Evolutionary conservation across 2,113 vertebrate genomes (phyloP), one percentile per base, ranked within the genome.

Genomic region (Cyphomyrus plagiostoma): DNA sequence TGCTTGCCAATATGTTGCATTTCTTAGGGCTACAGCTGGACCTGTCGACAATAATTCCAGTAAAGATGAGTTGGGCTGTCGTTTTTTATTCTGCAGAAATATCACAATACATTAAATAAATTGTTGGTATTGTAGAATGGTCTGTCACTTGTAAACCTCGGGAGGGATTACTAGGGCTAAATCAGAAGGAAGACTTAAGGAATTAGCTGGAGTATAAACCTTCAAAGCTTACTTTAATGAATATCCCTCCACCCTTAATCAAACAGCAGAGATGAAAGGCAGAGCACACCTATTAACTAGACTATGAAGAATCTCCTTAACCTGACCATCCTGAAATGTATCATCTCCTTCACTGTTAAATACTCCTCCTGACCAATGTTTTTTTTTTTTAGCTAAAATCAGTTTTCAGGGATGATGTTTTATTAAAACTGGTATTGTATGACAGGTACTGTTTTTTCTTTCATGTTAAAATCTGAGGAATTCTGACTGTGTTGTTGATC

Each of bases 71-170:
- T 50, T 86, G 45, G 83, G 9, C 48, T 50, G 74, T 80, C 4
- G 15, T 39, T 80, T 77, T 80, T 70, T 70, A 70, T 70, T 70
- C 62, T 30, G 17, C 46, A 50, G 83, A 86, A 86, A 48, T 26
- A 86, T 86, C 83, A 49, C 83, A 86, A 50, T 86, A 86, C 48
- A 50, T 86, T 50, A 86, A 86, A 86, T 50, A 86, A 48, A 23
- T 86, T 86, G 83, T 46, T 49, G 83, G 83, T 86, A 50, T 26
- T 49, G 83, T n/a, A 86, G 10, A 49, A 50, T n/a, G 21, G 45
- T 49, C 45, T 46, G 45, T 49, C 45, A 86, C 48, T 50, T 15
- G 48, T 26, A 86, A 15, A 48, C 83, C 42, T 49, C 83, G 3
- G 83, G 48, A 86, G 48, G 83, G 74, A 80, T 80, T 80, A 80